Evolutionary conservation across 2,797 vertebrate genomes (phyloP).

Genomic region (Gephyroberyx darwinii): DNA sequence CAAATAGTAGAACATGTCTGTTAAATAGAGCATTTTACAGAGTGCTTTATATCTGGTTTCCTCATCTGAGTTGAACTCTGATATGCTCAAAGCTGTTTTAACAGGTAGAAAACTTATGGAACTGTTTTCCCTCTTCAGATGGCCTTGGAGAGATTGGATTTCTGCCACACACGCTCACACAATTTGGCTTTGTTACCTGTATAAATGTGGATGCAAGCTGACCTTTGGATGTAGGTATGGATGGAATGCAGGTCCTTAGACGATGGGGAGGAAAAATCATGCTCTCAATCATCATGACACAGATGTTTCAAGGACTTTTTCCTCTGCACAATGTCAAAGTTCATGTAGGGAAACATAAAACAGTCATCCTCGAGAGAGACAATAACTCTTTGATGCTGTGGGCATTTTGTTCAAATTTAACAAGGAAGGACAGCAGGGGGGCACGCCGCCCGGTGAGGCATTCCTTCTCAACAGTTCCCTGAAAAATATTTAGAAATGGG

Average conservation of each 20-base stretch:
- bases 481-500: too few relatives aligned
- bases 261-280: constrained; percentile 54
- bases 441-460: neutral
- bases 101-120: neutral
- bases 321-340: constrained; percentile 66
- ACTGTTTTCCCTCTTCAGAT: neutral
- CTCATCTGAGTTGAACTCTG: too few relatives aligned
- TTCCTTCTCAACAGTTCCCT: constrained; percentile 4
- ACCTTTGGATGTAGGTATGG: constrained; percentile 64
- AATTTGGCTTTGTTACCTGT: constrained; percentile 57
- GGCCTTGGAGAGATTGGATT: neutral
- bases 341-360: constrained; percentile 67
- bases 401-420: constrained; percentile 46
- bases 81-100: neutral
- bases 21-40: too few relatives aligned
- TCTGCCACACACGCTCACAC: constrained; percentile 1
- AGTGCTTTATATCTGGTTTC: too few relatives aligned
- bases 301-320: constrained; percentile 70
- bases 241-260: constrained; percentile 70
- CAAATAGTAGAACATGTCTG: too few relatives aligned
- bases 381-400: constrained; percentile 11
- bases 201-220: constrained; percentile 62
- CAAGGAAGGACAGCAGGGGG: constrained; percentile 13
- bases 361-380: constrained; percentile 57
- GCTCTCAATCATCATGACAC: constrained; percentile 68